phyloP scores from a whole-genome alignment of 2,113 vertebrate genomes.

The Cololabis saira region DNA sequence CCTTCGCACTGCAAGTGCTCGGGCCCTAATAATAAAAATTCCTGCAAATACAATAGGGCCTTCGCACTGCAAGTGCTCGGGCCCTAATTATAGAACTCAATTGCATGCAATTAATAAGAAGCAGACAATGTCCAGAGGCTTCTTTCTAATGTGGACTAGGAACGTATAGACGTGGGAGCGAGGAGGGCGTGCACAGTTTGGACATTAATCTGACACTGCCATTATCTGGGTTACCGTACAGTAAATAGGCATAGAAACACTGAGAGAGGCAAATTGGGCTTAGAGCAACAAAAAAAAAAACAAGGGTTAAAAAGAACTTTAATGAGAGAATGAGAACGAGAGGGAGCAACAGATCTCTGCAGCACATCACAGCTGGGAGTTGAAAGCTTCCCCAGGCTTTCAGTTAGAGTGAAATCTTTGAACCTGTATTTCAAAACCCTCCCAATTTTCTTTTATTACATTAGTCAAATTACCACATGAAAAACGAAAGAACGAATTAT shows the following conservation, averaged over 20 bases:
- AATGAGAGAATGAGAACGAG: conserved; percentile 48
- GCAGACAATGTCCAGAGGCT: conserved; percentile 25
- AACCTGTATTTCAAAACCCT: conserved; percentile 34
- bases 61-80: no score
- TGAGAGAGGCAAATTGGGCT: conserved; percentile 1
- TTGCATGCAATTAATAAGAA: conserved; percentile 44
- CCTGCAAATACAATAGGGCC: no score
- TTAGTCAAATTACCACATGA: background rate
- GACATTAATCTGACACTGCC: conserved; percentile 27
- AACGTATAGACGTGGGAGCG: conserved; percentile 13
- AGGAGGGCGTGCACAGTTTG: conserved; percentile 23
- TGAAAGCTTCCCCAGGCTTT: conserved; percentile 25
- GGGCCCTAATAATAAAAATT: no score
- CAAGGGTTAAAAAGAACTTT: conserved; percentile 41
- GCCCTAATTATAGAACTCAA: conserved; percentile 61
- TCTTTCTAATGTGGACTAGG: conserved; percentile 18
- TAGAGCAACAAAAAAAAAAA: conserved; percentile 1
- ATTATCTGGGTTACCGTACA: conserved; percentile 40
- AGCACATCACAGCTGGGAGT: conserved; percentile 43
- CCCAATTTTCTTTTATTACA: conserved; percentile 35
- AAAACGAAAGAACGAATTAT: background rate
- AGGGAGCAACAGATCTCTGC: conserved; percentile 28
- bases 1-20: no score
- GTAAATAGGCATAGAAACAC: conserved; percentile 32
- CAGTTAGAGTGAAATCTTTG: conserved; percentile 25